phyloP scores from a whole-genome alignment of 2,797 vertebrate genomes.

The Sebastes goodei region DNA sequence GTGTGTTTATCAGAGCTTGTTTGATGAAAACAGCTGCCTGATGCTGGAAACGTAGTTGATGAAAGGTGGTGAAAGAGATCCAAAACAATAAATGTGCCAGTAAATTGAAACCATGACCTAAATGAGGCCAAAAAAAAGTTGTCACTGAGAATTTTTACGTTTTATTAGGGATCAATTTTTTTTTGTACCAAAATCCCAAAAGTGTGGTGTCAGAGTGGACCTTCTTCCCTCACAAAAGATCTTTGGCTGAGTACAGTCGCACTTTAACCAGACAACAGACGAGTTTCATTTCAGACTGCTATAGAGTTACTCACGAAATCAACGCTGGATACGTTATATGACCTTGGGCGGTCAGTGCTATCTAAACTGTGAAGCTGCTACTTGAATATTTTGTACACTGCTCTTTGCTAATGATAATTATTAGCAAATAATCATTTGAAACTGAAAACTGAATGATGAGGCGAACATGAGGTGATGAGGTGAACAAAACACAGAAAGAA shows the following conservation, averaged over 20 bases:
- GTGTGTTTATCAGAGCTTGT: neutral
- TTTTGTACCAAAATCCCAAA: neutral
- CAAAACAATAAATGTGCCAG: neutral
- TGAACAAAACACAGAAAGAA: neutral
- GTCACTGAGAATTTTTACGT: neutral
- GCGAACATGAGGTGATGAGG: no score
- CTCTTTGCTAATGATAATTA: neutral
- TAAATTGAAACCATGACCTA: neutral
- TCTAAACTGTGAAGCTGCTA: neutral
- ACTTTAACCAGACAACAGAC: neutral
- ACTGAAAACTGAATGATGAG: no score
- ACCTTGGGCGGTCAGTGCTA: neutral
- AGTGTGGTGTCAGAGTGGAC: neutral
- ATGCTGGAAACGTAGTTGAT: neutral
- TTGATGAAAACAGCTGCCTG: neutral
- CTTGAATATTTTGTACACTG: fast-evolving
- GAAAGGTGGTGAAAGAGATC: neutral
- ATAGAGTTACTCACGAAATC: fast-evolving
- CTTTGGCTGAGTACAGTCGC: neutral
- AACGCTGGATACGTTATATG: no score
- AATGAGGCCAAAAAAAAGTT: neutral
- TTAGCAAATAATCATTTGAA: no score
- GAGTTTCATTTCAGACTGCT: no score
- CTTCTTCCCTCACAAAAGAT: neutral
- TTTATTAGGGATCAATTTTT: neutral